Evolutionary conservation across 2,888 invertebrate genomes (phyloP), one percentile per base, ranked within the genome.

Genomic region (Heliconius ismenius): DNA sequence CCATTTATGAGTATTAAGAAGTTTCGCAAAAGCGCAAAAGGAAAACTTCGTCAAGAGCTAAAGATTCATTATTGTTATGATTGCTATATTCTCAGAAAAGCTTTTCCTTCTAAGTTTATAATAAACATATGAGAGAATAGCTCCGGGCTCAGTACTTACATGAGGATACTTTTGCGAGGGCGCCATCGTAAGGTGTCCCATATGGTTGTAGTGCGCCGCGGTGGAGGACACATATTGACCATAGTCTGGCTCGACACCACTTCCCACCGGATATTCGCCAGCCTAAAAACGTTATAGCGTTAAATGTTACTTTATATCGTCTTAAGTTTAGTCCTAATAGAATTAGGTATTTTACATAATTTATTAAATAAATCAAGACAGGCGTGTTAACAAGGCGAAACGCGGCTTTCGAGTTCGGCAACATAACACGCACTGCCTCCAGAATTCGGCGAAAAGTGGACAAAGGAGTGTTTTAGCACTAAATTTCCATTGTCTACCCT

Each of bases 81-180:
- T 24, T 39, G 7, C 15, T 39, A 67, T 32, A n/a, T 54, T 70
- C n/a, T 58, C 7, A 28, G 28, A 54, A 54, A 2, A 54, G 13
- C 4, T 69, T 28, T 69, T 69, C 49, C 28, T 54, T 54, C 26
- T 32, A 28, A 69, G 43, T 69, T 49, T 32, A 28, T 28, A 49
- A 54, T 49, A n/a, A 49, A 28, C 21, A 68, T n/a, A 26, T 36
- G 90, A 65, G 65, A 39, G 24, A 3, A 65, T 65, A 65, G 65
- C 15, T 65, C 11, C n/a, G 36, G 39, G n/a, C n/a, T 32, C 21
- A 65, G 65, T 39, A 65, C 93, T 90, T 78, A 94, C 94, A 76
- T 94, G 94, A 11, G 94, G 94, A 77, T 94, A 94, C 81, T 94
- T 94, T 86, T 94, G 94, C 78, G 94, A 94, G 0, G 94, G 94